Conservation (phyloP, 2,113 vertebrate species). For the Pavo muticus region DNA sequence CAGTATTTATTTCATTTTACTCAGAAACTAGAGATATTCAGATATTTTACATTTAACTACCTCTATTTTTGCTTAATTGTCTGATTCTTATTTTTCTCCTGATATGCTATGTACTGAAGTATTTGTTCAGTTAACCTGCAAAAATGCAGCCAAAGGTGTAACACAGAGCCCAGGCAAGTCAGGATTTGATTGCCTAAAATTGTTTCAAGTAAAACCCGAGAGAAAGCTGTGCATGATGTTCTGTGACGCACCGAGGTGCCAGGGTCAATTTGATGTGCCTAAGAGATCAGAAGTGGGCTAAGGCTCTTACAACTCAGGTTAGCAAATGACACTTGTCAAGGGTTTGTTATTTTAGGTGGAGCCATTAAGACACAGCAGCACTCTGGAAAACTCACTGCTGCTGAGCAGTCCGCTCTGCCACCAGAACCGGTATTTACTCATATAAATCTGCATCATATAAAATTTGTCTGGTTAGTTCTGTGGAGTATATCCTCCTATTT, state of each 20-base stretch:
- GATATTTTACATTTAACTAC: background rate
- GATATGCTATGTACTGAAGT: background rate
- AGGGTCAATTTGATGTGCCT: background rate
- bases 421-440: background rate
- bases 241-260: background rate
- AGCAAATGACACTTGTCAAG: background rate
- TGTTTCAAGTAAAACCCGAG: background rate
- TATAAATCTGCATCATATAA: accelerated
- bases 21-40: background rate
- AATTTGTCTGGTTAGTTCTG: background rate
- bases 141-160: background rate
- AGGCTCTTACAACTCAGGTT: background rate
- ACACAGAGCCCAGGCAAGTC: background rate
- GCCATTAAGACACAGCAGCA: background rate
- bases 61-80: background rate
- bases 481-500: background rate
- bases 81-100: background rate
- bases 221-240: background rate
- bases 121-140: background rate
- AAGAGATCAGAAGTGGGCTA: background rate
- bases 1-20: background rate
- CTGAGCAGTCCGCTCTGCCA: background rate
- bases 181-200: background rate
- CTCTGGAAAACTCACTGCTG: background rate
- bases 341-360: background rate